Base-by-base conservation (phyloP, 1,140 invertebrate genomes). In the Pseudobourletiella spinata region DNA sequence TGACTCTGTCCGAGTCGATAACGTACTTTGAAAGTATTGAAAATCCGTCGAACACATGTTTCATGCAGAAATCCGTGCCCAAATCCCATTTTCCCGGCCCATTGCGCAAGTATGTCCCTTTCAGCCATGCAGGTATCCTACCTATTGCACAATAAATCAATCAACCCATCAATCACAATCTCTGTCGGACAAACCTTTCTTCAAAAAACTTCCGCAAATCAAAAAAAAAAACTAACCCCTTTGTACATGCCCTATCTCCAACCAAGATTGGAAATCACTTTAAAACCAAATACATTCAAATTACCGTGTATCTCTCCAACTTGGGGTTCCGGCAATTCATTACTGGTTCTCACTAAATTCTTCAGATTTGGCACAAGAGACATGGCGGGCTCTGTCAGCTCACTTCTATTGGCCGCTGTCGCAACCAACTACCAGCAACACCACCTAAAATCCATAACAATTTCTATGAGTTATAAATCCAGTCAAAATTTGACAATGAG, bases 41-140 rank as follows among this genome's bases (percentile, higher is more conserved):
- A 32, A 58, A 69, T 3, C 64, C 67, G 50, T 69, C 67, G 39
- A 69, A 61, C 18, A 57, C 22, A 57, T 57, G 55, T 16, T 43
- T 42, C 32, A 57, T 2, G 14, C 6, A 15, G 24, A 48, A 59
- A 4, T 42, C 57, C 26, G 32, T 15, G 18, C 16, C 30, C 16
- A 59, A 28, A 30, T 50, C 57, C 42, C 32, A 59, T 48, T 48
- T 39, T 50, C 26, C 57, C 29, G 57, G 43, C 8, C 42, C 42
- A 30, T 59, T 50, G 15, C 44, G 44, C 18, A 59, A 20, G n/a
- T 46, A 59, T 14, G 15, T 59, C 3, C 43, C 42, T 32, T 48
- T 8, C 2, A 59, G 18, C 26, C 25, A 59, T 26, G 32, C n/a
- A 18, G 42, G 57, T 28, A 59, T 3, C 22, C 8, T 11, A 46